Percentiles rank a stretch among this genome's conserved stretches.
phyloP scores from a whole-genome alignment of 2,113 vertebrate species.

The Nothocercus julius region DNA sequence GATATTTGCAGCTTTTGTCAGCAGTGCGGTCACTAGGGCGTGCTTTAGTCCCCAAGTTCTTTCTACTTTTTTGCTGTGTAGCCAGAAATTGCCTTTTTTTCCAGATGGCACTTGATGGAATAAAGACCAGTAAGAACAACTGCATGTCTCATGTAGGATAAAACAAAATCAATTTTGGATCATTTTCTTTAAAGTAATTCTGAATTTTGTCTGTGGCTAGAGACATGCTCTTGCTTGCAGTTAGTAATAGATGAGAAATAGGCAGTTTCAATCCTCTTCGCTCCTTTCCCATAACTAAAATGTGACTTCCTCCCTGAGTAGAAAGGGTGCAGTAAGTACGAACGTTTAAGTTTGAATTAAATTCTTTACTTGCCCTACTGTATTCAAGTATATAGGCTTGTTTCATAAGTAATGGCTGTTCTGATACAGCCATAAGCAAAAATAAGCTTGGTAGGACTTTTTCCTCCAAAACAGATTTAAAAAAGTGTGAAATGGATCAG shows the following conservation, averaged over 20 bases:
- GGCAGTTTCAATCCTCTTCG: background rate
- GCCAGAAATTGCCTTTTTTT: background rate
- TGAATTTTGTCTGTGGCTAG: background rate
- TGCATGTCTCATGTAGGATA: background rate
- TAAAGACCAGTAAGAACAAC: background rate
- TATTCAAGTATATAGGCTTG: background rate
- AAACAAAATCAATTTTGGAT: background rate
- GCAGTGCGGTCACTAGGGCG: background rate
- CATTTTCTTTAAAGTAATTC: background rate
- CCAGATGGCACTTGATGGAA: background rate
- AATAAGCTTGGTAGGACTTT: background rate
- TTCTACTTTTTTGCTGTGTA: background rate
- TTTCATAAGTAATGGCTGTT: background rate
- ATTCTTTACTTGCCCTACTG: background rate
- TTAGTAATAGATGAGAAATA: background rate
- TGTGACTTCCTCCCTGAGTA: background rate
- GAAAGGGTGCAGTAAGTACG: rapidly evolving
- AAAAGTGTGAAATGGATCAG: background rate
- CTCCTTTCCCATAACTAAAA: background rate
- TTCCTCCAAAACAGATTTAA: background rate
- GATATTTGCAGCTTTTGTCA: background rate
- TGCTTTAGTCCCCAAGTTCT: background rate
- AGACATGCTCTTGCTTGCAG: background rate
- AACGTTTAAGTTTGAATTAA: background rate
- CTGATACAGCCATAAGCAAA: background rate